Base-by-base conservation (phyloP, 2,888 invertebrate genomes). In the Lordiphosa fenestrarum region DNA sequence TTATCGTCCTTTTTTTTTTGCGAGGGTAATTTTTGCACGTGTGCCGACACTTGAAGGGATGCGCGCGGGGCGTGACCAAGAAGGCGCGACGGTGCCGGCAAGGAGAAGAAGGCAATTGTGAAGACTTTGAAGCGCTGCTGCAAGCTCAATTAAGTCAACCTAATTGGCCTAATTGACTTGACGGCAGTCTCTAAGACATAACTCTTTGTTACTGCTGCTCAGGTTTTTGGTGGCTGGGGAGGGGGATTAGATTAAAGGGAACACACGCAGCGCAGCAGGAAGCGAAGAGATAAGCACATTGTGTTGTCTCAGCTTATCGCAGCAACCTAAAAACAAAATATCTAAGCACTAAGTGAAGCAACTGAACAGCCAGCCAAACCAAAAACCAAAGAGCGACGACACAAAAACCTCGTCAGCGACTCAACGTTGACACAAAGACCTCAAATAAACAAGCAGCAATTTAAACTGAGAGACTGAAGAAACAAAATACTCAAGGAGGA, bases 121-220 rank as follows among this genome's bases (percentile, higher is more conserved):
- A 63, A 69, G 54, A 63, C 69, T 55, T 64, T 52, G 53, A 60
- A 66, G 60, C 54, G 72, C 58, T 30, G 30, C 30, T 77, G 75
- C 84, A 78, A 69, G 75, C 77, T 69, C 77, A 78, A 78, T 78
- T 78, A 78, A 74, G 65, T 60, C 69, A 69, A 60, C 84, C 69
- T 84, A 78, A 78, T 78, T 84, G 85, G 75, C 75, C 65, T 78
- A 82, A 78, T 78, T 78, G 77, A 78, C 82, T 80, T 65, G 66
- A 76, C 75, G 78, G 63, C 39, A 40, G 63, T 61, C 66, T 66
- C 65, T 46, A 25, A 49, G 49, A 44, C 55, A 57, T 40, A 53
- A 54, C 44, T 55, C 30, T 30, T 30, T 30, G 30, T 30, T 30
- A 30, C 30, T 30, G 30, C 30, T 10, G 30, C 30, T 10, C 30